These are phyloP conservation scores for Pluvialis apricaria DNA, from an alignment of 2,113 vertebrate genomes.

Conservation along the genomic window DNA sequence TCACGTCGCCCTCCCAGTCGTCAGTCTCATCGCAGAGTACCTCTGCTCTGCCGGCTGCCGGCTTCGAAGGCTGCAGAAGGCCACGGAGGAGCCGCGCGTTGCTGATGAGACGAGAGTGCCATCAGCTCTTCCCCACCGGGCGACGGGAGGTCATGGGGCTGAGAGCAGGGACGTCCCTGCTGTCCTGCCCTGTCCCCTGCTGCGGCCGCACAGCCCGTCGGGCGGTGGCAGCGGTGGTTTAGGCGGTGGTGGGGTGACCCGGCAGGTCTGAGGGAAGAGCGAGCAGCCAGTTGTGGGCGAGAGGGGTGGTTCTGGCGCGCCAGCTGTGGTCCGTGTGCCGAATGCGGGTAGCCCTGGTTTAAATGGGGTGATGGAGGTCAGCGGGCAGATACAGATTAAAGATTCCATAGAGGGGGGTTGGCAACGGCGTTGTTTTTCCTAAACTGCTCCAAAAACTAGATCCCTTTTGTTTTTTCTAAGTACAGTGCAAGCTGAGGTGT, in stretches of 20 bases:
- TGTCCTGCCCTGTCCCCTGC: neutral
- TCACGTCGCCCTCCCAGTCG: neutral
- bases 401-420: neutral
- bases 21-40: neutral
- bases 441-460: neutral
- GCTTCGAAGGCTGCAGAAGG: neutral
- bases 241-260: neutral
- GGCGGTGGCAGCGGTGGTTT: neutral
- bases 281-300: neutral
- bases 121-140: neutral
- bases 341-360: neutral
- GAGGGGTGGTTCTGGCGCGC: neutral
- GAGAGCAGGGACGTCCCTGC: neutral
- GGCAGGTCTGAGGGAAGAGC: neutral
- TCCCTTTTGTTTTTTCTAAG: neutral
- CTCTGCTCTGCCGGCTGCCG: rapidly evolving
- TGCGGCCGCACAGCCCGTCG: neutral
- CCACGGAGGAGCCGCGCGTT: neutral
- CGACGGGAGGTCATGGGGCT: neutral
- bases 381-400: neutral
- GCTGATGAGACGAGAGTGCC: neutral
- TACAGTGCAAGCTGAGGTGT: neutral
- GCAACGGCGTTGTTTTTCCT: neutral
- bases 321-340: rapidly evolving
- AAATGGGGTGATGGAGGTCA: neutral